Conservation (phyloP, 2,888 invertebrate genomes). For the Cremastinae sp. region DNA sequence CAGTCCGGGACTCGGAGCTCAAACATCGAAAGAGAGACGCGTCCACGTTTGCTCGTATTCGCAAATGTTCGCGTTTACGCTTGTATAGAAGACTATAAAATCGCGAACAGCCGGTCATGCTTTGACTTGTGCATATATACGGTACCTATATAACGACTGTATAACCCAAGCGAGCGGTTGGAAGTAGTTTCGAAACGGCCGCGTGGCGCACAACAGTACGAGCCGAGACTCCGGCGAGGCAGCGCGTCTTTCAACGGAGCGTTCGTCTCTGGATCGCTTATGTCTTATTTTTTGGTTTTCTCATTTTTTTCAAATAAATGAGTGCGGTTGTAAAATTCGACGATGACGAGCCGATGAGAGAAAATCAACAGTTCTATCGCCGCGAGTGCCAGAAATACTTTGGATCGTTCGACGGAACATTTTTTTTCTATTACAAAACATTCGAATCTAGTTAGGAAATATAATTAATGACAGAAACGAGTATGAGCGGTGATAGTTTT, state of each 20-base stretch:
- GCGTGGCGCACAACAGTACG: slow-evolving; percentile 53
- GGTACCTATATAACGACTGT: neutral
- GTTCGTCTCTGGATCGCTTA: slow-evolving; percentile 13
- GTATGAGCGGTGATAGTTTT: too few species aligned
- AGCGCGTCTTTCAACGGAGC: slow-evolving; percentile 19
- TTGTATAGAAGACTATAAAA: slow-evolving; percentile 26
- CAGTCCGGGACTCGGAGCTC: slow-evolving; percentile 49
- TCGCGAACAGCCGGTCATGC: slow-evolving; percentile 35
- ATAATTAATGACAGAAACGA: too few species aligned
- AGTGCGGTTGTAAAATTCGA: neutral
- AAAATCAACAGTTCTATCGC: too few species aligned
- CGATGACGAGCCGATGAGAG: too few species aligned
- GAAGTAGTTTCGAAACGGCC: slow-evolving; percentile 36
- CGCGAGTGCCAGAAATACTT: too few species aligned
- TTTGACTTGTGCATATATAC: slow-evolving; percentile 2
- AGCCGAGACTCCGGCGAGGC: slow-evolving; percentile 59
- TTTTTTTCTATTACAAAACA: too few species aligned
- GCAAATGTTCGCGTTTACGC: neutral
- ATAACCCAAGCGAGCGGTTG: neutral
- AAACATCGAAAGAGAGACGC: slow-evolving; percentile 12
- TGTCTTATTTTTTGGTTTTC: slow-evolving; percentile 1
- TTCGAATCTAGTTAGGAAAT: too few species aligned
- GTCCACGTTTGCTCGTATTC: neutral
- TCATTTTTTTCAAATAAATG: neutral
- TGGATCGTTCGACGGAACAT: too few species aligned